Base-by-base conservation (phyloP, 2,888 invertebrate species). In the Spisula solida region DNA sequence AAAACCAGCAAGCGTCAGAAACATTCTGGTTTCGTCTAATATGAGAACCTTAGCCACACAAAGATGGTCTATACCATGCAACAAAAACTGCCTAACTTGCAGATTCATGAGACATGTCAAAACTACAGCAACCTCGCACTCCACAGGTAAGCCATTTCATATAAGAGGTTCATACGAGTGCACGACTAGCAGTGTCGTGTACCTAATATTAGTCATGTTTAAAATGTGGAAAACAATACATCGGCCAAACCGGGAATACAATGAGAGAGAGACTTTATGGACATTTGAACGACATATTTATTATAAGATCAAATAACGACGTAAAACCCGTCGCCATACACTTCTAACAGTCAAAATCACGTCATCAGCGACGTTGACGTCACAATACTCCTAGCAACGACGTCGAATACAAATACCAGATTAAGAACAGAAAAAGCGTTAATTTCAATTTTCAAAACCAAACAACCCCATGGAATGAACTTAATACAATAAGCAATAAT, bases 261-360 rank as follows among this genome's bases (percentile, higher is more conserved):
- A 55, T 55, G 55, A 55, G 80, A 18, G 80, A 80, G 16, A 12
- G 41, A 16, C 25, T 80, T 5, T 80, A 80, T 47, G 80, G 80
- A 14, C 80, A 80, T n/a, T 4, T 48, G 20, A n/a, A 34, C 41
- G 48, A 80, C 48, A 80, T 79, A n/a, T n/a, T n/a, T n/a, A n/a
- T n/a, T n/a, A n/a, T 41, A 4, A 80, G 48, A 8, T 34, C 80
- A 20, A n/a, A 47, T 5, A 80, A 80, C 48, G n/a, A 41, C n/a
- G 80, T 80, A 16, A 80, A 80, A 47, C 80, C 80, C 47, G 80
- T 80, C n/a, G 34, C 48, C 20, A 16, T 34, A n/a, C 80, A 80
- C 18, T 80, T 79, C 8, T 47, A 47, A 16, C 48, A 16, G 20
- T 2, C 10, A 1, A 4, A 4, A 80, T 20, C 80, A 80, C 20